Conservation (phyloP, 92 coral and sea anemone species). For the Muricea muricata region DNA sequence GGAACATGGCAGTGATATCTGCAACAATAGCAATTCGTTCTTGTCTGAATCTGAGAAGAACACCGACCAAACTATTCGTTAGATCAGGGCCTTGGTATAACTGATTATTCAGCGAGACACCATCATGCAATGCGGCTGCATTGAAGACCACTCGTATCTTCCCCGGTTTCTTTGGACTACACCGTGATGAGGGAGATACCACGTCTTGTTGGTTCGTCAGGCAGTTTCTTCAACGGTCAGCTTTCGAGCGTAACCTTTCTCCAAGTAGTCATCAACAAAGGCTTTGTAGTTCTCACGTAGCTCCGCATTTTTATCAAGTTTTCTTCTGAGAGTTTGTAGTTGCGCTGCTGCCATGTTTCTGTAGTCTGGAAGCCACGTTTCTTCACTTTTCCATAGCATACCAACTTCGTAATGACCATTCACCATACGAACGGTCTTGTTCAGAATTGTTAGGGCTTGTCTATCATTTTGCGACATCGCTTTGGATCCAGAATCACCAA, state of each 20-base stretch:
- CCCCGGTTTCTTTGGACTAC: conserved; percentile 67
- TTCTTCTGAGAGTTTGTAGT: conserved; percentile 53
- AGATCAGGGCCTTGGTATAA: conserved; percentile 69
- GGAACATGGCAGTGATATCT: conserved; percentile 70
- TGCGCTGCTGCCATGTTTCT: conserved; percentile 61
- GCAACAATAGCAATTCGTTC: conserved; percentile 67
- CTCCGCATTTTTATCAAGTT: conserved; percentile 53
- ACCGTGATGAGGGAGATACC: conserved; percentile 76
- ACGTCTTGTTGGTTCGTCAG: conserved; percentile 48
- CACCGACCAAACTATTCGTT: conserved; percentile 68
- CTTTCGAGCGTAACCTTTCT: conserved; percentile 56
- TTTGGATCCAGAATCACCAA: conserved; percentile 50
- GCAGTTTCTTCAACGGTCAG: conserved; percentile 56
- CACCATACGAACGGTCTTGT: conserved; percentile 42
- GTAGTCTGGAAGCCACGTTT: conserved; percentile 71
- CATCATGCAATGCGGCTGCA: conserved; percentile 64
- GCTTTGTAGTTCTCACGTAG: conserved; percentile 59
- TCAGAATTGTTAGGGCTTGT: conserved; percentile 48
- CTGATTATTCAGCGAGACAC: conserved; percentile 68
- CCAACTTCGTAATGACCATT: conserved; percentile 71
- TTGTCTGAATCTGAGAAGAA: conserved; percentile 65
- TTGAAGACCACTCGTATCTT: conserved; percentile 71
- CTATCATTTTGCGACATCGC: conserved; percentile 63
- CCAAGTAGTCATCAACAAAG: conserved; percentile 51
- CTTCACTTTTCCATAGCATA: conserved; percentile 67